Base-by-base conservation (phyloP, 2,797 vertebrate species). In the Spea hammondii region DNA sequence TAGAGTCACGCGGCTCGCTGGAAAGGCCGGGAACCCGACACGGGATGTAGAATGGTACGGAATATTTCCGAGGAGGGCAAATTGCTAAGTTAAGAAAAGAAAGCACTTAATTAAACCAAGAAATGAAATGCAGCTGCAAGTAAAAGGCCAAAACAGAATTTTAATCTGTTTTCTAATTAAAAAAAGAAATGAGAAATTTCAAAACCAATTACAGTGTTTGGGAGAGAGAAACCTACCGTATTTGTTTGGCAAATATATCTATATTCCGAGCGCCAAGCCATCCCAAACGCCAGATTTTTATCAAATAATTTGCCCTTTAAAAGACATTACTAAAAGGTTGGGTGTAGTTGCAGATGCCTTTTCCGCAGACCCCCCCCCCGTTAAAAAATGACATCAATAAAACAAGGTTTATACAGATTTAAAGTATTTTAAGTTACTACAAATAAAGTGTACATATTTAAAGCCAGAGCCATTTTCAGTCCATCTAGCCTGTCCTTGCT, bases 101-200 rank as follows among this genome's bases (percentile, higher is more conserved):
- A 62, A 76, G 53, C 68, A 66, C 74, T 80, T 72, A 72, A 80
- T 80, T 80, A 80, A 66, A 80, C 74, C 71, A 46, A 67, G 69
- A 62, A 69, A 80, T 70, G 51, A 80, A 72, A 80, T 76, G 67
- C 62, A 72, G 68, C 74, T 64, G 74, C 68, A 51, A 72, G 74
- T 72, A 72, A 53, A 80, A 76, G 79, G 79, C 79, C 79, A 80
- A 69, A 51, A 66, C 72, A 53, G 79, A 76, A 72, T 76, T 80
- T 72, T 76, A 71, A 80, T 80, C 62, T 60, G 50, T 72, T 76
- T 76, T 62, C 74, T 67, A 80, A 80, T 72, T 74, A 78, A 79
- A 78, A 67, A 82, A 76, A 70, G 67, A 67, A 78, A 78, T 78
- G 68, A 76, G 79, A 80, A 76, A 80, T 76, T 66, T 80, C 79